Conservation (phyloP, 1,140 invertebrate genomes). For the Dinothrombium tinctorium region DNA sequence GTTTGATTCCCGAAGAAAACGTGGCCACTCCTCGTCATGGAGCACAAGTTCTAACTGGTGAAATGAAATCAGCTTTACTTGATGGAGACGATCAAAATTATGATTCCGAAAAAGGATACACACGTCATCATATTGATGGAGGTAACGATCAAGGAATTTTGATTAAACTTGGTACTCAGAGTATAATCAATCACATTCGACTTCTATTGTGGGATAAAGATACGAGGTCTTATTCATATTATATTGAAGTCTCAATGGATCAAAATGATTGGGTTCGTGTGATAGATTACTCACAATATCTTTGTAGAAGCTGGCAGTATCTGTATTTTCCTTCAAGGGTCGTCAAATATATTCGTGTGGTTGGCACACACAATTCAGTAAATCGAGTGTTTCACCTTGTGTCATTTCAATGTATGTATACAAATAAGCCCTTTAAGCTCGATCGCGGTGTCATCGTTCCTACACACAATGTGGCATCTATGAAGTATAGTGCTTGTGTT, state of each 20-base stretch:
- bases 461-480: slow-evolving; percentile 68
- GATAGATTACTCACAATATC: slow-evolving; percentile 67
- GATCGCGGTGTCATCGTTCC: slow-evolving; percentile 49
- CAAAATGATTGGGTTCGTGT: slow-evolving; percentile 79
- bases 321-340: slow-evolving; percentile 74
- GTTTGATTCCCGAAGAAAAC: slow-evolving; percentile 56
- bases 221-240: slow-evolving; percentile 82
- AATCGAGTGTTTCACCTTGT: slow-evolving; percentile 89
- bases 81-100: slow-evolving; percentile 67
- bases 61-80: slow-evolving; percentile 56
- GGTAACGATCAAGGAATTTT: slow-evolving; percentile 46
- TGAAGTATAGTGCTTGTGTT: slow-evolving; percentile 62
- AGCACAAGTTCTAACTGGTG: slow-evolving; percentile 59
- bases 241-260: slow-evolving; percentile 85
- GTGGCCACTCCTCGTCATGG: slow-evolving; percentile 48
- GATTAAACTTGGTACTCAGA: slow-evolving; percentile 58
- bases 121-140: slow-evolving; percentile 71
- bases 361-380: slow-evolving; percentile 73
- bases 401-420: slow-evolving; percentile 66
- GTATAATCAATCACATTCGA: slow-evolving; percentile 76
- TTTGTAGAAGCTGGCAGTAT: slow-evolving; percentile 86
- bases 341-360: slow-evolving; percentile 59
- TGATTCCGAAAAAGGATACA: slow-evolving; percentile 77
- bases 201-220: slow-evolving; percentile 87
- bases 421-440: slow-evolving; percentile 42